Percentiles rank a stretch among this genome's conserved stretches.
phyloP scores from a whole-genome alignment of 2,113 vertebrate genomes.

The Ceuthmochares aereus region DNA sequence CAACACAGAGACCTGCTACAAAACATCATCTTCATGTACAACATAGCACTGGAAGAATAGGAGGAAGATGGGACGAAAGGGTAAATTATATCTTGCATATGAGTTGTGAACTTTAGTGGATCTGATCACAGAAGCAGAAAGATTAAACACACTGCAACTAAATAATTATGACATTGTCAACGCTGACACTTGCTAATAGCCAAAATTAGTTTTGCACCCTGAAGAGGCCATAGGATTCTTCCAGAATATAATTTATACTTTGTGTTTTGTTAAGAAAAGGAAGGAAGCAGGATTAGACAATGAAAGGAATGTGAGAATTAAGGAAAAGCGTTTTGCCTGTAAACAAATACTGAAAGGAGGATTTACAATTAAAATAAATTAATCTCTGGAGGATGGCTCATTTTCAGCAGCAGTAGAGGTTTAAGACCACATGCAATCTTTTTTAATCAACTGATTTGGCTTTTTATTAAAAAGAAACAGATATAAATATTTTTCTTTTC shows the following conservation, averaged over 20 bases:
- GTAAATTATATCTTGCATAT: background rate
- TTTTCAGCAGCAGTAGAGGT: constrained; percentile 47
- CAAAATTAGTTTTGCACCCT: constrained; percentile 21
- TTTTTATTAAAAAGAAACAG: constrained; percentile 63
- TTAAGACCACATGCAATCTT: constrained; percentile 35
- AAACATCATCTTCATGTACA: background rate
- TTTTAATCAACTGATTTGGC: constrained; percentile 31
- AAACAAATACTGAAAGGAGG: constrained; percentile 53
- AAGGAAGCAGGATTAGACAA: constrained; percentile 51
- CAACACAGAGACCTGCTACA: background rate
- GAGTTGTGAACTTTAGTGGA: background rate
- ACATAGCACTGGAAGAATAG: background rate
- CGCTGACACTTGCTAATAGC: background rate
- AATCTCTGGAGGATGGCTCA: constrained; percentile 42
- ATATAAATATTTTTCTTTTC: constrained; percentile 70
- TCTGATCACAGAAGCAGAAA: background rate
- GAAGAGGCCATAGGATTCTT: constrained; percentile 21
- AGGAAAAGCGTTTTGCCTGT: constrained; percentile 54
- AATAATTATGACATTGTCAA: background rate
- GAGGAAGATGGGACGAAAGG: background rate
- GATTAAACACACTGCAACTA: background rate
- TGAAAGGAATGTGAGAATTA: constrained; percentile 50
- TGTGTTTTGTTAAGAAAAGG: constrained; percentile 33
- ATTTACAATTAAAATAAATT: constrained; percentile 48
- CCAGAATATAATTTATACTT: constrained; percentile 24